Percentiles rank a stretch among this genome's conserved stretches.
Evolutionary conservation across 2,797 vertebrate species (phyloP).

Genomic region (Decapterus maruadsi): DNA sequence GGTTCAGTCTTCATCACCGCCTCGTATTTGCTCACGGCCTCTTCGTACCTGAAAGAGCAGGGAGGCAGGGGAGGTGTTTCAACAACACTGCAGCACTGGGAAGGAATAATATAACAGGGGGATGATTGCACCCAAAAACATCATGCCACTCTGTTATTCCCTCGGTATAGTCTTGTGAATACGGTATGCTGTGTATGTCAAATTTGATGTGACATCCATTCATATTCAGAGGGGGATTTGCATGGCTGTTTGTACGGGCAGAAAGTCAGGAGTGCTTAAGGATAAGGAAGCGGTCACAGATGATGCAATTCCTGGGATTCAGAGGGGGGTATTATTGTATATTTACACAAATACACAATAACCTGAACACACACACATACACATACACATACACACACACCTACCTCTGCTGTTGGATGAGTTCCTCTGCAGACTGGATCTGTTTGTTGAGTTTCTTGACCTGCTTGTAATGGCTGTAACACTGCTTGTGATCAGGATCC

Average conservation of each 20-base stretch:
- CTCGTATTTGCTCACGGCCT: constrained; percentile 92
- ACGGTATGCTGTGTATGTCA: constrained; percentile 23
- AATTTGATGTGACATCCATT: constrained; percentile 45
- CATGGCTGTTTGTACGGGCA: constrained; percentile 38
- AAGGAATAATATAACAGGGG: constrained; percentile 17
- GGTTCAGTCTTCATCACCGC: constrained; percentile 94
- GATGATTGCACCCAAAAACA: constrained; percentile 37
- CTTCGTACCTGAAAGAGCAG: constrained; percentile 87
- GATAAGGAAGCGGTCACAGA: constrained; percentile 35
- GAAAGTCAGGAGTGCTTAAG: constrained; percentile 23
- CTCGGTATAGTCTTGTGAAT: constrained; percentile 20
- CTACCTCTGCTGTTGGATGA: constrained; percentile 93
- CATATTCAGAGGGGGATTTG: constrained; percentile 38
- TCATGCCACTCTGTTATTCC: constrained; percentile 6
- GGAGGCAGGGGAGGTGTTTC: constrained; percentile 11
- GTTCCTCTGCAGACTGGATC: constrained; percentile 92
- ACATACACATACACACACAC: constrained; percentile 64
- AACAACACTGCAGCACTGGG: not conserved
- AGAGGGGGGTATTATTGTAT: constrained; percentile 32
- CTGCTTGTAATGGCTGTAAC: constrained; percentile 97
- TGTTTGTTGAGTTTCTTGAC: constrained; percentile 98
- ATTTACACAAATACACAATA: constrained; percentile 31
- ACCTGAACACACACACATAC: constrained; percentile 11
- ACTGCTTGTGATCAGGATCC: constrained; percentile 96
- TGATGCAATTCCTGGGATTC: constrained; percentile 53